These are phyloP conservation scores for Solenopsis invicta DNA, from an alignment of 1,140 invertebrate genomes.

Conservation along the genomic window DNA sequence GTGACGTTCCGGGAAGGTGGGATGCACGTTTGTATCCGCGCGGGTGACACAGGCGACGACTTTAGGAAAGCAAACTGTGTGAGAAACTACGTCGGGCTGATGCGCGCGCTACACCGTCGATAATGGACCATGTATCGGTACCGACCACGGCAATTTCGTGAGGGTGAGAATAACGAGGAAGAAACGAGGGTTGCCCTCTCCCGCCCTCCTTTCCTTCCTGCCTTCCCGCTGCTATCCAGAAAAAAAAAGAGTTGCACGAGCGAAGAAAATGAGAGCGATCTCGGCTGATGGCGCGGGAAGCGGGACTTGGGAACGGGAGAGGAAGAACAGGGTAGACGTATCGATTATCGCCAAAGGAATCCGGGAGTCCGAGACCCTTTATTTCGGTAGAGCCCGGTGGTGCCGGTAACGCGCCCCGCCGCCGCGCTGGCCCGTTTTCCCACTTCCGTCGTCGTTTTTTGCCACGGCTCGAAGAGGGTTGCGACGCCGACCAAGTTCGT, in stretches of 20 bases:
- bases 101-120: slow-evolving; percentile 73
- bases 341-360: slow-evolving; percentile 35
- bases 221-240: not conserved
- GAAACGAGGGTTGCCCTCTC: not conserved
- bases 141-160: slow-evolving; percentile 44
- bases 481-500: slow-evolving; percentile 76
- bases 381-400: slow-evolving; percentile 13
- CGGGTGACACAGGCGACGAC: slow-evolving; percentile 77
- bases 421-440: not conserved
- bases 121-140: slow-evolving; percentile 73
- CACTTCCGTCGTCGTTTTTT: slow-evolving; percentile 35
- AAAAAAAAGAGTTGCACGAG: not conserved
- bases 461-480: not conserved
- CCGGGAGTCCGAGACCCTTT: slow-evolving; percentile 31
- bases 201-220: too few relatives aligned
- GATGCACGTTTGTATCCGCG: slow-evolving; percentile 54
- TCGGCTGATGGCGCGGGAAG: not conserved
- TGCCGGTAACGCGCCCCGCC: not conserved
- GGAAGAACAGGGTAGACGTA: not conserved
- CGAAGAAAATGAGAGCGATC: slow-evolving; percentile 5
- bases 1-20: slow-evolving; percentile 46
- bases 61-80: slow-evolving; percentile 60
- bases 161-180: slow-evolving; percentile 3
- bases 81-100: slow-evolving; percentile 73
- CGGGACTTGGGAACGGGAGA: not conserved